Percentiles rank a stretch among this genome's conserved stretches.
These are phyloP conservation scores for Hydrozoanthus tunicans DNA, from an alignment of 64 coral and sea anemone species.

Conservation along the genomic window DNA sequence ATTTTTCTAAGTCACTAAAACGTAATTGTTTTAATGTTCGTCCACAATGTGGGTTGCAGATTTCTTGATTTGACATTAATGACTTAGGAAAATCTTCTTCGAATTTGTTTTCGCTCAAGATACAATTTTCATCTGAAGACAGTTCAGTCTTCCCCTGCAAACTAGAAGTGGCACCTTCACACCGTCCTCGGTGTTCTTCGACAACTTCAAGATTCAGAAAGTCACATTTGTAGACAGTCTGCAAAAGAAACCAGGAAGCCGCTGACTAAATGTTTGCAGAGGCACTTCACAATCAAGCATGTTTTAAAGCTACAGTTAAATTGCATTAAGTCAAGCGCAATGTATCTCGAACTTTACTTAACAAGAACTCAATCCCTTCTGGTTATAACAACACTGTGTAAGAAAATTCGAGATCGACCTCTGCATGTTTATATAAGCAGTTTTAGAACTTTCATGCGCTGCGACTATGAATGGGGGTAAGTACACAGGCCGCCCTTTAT, in stretches of 20 bases:
- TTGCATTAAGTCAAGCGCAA: too few relatives aligned
- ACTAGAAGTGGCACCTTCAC: neutral
- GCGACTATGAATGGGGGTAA: too few relatives aligned
- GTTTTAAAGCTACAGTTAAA: too few relatives aligned
- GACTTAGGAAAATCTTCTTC: neutral
- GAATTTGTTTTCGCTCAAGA: neutral
- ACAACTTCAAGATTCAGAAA: conserved; percentile 77
- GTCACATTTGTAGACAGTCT: conserved; percentile 94
- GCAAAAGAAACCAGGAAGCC: conserved; percentile 11
- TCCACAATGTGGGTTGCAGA: neutral
- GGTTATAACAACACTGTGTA: too few relatives aligned
- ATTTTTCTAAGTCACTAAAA: conserved; percentile 14
- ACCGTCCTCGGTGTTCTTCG: neutral
- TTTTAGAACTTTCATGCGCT: too few relatives aligned
- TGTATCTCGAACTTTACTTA: too few relatives aligned
- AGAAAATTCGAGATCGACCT: too few relatives aligned
- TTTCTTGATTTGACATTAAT: neutral
- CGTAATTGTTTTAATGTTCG: neutral
- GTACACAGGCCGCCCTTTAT: too few relatives aligned
- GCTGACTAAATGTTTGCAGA: too few relatives aligned
- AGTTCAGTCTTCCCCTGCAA: neutral
- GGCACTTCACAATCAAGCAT: too few relatives aligned
- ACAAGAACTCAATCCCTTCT: too few relatives aligned
- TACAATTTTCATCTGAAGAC: neutral
- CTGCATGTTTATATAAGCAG: too few relatives aligned